Evolutionary conservation across 1,140 invertebrate genomes (phyloP).

Genomic region (Cataglyphis hispanica): DNA sequence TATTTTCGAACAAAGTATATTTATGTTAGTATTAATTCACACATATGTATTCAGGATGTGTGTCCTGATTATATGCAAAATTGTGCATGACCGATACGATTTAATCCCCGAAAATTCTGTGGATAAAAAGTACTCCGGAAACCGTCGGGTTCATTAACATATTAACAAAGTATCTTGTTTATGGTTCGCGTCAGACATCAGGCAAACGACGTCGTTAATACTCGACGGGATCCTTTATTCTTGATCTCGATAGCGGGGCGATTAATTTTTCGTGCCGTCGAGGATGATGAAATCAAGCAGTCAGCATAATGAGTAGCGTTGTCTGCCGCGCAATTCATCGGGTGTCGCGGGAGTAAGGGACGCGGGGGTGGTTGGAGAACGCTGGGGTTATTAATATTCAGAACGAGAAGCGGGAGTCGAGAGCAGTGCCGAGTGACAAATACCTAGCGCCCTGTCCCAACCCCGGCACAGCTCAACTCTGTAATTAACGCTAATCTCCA

Average conservation of each 20-base stretch:
- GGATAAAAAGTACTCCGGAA: slow-evolving; percentile 4
- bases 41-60: neutral
- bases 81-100: neutral
- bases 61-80: neutral
- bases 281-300: slow-evolving; percentile 83
- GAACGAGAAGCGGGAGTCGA: slow-evolving; percentile 77
- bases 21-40: neutral
- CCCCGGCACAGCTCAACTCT: slow-evolving; percentile 81
- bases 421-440: slow-evolving; percentile 84
- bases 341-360: slow-evolving; percentile 65
- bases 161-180: slow-evolving; percentile 23
- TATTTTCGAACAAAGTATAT: neutral
- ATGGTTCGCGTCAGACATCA: slow-evolving; percentile 13
- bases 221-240: slow-evolving; percentile 43
- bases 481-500: slow-evolving; percentile 86
- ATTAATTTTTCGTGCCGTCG: slow-evolving; percentile 77
- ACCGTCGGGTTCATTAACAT: neutral
- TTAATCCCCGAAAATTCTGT: slow-evolving; percentile 7
- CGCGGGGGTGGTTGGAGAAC: slow-evolving; percentile 62
- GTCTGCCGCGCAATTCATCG: slow-evolving; percentile 83
- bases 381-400: slow-evolving; percentile 85
- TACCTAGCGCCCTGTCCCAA: slow-evolving; percentile 79
- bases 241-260: slow-evolving; percentile 58
- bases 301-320: slow-evolving; percentile 82
- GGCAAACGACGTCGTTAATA: slow-evolving; percentile 33